Evolutionary conservation across 1,140 invertebrate species (phyloP).

Genomic region (Berghia stephanieae): DNA sequence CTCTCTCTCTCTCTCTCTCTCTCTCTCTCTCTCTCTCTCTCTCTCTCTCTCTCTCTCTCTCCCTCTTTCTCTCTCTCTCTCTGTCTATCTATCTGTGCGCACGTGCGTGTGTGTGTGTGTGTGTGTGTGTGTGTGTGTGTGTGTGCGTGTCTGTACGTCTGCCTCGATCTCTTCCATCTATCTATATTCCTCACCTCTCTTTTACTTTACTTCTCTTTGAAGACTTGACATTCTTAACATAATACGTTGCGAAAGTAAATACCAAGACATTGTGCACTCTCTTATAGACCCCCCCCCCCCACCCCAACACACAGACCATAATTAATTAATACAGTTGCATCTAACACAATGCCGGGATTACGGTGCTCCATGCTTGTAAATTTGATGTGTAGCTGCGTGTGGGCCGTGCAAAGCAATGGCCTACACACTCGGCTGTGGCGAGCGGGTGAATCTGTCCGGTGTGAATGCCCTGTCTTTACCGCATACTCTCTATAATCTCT

Average conservation of each 20-base stretch:
- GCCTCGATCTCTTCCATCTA: background rate
- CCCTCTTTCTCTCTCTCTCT: constrained; percentile 11
- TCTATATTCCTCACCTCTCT: background rate
- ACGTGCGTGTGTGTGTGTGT: background rate
- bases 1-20: constrained; percentile 30
- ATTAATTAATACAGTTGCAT: too few species aligned
- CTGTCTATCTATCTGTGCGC: constrained; percentile 7
- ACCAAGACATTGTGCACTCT: background rate
- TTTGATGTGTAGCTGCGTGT: too few species aligned
- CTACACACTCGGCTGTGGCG: too few species aligned
- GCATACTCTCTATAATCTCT: too few species aligned
- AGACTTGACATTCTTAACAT: background rate
- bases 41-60: background rate
- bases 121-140: background rate
- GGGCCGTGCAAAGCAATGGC: too few species aligned
- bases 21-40: constrained; percentile 17
- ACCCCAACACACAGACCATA: too few species aligned
- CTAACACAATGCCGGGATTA: too few species aligned
- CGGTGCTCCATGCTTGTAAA: too few species aligned
- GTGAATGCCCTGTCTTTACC: too few species aligned
- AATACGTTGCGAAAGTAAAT: background rate
- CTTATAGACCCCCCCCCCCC: background rate
- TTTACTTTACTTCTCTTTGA: background rate
- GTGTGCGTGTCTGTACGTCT: background rate
- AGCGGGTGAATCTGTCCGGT: too few species aligned